phyloP scores from a whole-genome alignment of 2,797 vertebrate species.

The Lacerta bilineata region DNA sequence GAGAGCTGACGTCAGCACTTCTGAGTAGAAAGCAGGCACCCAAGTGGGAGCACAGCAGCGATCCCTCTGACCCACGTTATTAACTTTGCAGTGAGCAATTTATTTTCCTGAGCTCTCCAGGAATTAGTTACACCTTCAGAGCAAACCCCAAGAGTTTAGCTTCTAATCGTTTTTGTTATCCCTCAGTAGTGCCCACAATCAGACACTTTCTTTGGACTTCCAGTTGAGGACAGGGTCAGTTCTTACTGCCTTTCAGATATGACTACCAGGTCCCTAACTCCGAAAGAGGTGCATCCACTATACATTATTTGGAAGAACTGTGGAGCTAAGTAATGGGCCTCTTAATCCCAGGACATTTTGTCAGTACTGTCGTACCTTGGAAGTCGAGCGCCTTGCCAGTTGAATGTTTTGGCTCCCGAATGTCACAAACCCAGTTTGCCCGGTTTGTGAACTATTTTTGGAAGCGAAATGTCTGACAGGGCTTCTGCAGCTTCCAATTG shows the following conservation, averaged over 20 bases:
- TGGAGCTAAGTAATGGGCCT: not conserved
- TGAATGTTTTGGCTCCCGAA: too few relatives aligned
- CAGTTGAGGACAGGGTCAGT: not conserved
- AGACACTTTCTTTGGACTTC: conserved; percentile 2
- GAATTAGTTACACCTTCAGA: conserved; percentile 37
- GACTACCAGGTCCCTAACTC: not conserved
- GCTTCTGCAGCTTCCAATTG: too few relatives aligned
- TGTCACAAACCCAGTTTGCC: too few relatives aligned
- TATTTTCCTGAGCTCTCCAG: conserved; percentile 21
- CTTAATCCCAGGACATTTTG: not conserved
- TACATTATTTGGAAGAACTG: conserved; percentile 1
- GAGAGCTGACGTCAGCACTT: not conserved
- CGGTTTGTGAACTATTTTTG: too few relatives aligned
- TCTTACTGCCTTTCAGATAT: not conserved
- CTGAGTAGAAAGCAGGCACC: conserved; percentile 16
- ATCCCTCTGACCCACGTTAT: conserved; percentile 32
- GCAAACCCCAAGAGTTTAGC: conserved; percentile 21
- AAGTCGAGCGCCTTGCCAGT: too few relatives aligned
- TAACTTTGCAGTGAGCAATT: conserved; percentile 34
- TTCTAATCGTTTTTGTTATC: conserved; percentile 35
- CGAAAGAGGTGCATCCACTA: not conserved
- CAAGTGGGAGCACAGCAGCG: not conserved
- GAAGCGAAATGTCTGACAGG: accelerated
- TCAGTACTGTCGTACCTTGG: not conserved
- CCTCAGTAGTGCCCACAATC: conserved; percentile 3